Evolutionary conservation across 1,140 invertebrate species (phyloP).

Genomic region (Macrobrachium nipponense): DNA sequence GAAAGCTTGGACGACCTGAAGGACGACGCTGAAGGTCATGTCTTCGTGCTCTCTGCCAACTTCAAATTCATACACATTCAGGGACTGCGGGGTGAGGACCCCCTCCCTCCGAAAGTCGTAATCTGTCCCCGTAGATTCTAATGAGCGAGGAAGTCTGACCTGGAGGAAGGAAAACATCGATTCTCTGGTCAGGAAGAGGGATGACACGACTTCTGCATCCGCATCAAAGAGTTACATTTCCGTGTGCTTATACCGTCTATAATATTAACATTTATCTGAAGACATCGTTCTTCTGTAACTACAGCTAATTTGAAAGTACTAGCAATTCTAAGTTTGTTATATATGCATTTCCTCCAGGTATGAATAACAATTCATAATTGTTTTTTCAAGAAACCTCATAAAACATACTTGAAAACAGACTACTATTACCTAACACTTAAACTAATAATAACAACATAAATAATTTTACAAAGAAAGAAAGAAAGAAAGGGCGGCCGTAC

Average conservation of each 20-base stretch:
- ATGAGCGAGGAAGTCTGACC: conserved; percentile 43
- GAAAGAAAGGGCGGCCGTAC: background rate
- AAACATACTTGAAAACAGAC: background rate
- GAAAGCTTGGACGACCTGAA: conserved; percentile 43
- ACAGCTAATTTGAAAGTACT: too few relatives aligned
- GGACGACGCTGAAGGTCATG: conserved; percentile 41
- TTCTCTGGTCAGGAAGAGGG: background rate
- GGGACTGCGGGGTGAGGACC: conserved; percentile 33
- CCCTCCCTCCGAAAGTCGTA: conserved; percentile 54
- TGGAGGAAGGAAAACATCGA: background rate
- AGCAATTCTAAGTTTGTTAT: too few relatives aligned
- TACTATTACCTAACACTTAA: too few relatives aligned
- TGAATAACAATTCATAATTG: too few relatives aligned
- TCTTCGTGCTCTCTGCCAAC: conserved; percentile 19
- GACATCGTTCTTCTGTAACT: background rate
- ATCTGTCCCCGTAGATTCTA: conserved; percentile 1
- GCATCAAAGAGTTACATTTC: too few relatives aligned
- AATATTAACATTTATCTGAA: conserved; percentile 8
- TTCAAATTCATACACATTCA: conserved; percentile 55
- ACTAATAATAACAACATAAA: too few relatives aligned
- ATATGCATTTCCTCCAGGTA: too few relatives aligned
- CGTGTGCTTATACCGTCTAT: too few relatives aligned
- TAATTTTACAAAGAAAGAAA: background rate
- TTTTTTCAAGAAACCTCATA: background rate
- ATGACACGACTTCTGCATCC: background rate